Evolutionary conservation across 2,797 vertebrate species (phyloP).

Genomic region (Apogon talboti): DNA sequence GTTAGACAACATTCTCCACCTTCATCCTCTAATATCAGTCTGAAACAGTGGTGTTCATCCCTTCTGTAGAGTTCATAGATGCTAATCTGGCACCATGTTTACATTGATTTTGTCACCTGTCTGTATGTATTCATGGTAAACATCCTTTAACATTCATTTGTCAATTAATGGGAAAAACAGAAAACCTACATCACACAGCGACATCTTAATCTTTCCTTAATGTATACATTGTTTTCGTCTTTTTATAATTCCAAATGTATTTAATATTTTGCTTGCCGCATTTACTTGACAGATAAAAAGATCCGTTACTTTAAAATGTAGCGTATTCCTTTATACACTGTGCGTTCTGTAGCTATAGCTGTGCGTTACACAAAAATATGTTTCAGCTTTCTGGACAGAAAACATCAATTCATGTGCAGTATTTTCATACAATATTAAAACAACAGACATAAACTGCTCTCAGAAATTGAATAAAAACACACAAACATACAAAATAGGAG

Average conservation of each 20-base stretch:
- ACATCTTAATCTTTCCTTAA: no score
- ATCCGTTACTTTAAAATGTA: not conserved
- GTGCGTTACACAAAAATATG: not conserved
- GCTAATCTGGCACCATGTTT: no score
- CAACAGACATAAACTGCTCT: not conserved
- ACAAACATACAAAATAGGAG: not conserved
- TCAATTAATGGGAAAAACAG: not conserved
- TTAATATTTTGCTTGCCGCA: not conserved
- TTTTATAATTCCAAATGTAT: no score
- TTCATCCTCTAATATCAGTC: no score
- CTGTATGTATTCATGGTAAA: conserved; percentile 11
- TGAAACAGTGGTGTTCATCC: no score
- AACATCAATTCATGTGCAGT: not conserved
- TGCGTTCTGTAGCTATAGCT: not conserved
- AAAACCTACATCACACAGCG: not conserved
- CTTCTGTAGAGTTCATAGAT: no score
- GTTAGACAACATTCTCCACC: no score
- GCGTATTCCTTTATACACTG: not conserved
- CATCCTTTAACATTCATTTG: conserved; percentile 12
- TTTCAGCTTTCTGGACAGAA: not conserved
- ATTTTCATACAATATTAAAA: not conserved
- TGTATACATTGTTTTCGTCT: no score
- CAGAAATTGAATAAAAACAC: not conserved
- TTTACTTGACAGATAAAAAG: not conserved
- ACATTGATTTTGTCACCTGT: no score